Conservation (phyloP, 2,113 vertebrate genomes). For the Cyanoramphus novaezelandiae region DNA sequence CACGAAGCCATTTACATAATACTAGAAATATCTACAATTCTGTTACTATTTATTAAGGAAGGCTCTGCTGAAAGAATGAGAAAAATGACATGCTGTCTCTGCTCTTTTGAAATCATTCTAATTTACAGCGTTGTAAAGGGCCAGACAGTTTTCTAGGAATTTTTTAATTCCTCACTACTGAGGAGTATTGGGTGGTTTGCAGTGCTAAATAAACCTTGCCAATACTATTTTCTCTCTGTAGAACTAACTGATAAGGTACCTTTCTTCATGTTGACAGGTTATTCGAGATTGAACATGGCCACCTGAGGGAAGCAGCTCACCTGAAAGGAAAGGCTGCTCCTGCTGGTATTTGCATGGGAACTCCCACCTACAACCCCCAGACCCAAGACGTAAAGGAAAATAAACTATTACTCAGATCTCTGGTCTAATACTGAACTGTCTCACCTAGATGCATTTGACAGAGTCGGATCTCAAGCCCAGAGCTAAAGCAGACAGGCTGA, state of each 20-base stretch:
- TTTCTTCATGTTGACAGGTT: fast-evolving
- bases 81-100: neutral
- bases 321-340: neutral
- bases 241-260: fast-evolving
- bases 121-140: neutral
- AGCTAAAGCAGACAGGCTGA: fast-evolving
- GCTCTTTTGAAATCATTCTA: neutral
- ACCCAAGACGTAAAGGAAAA: fast-evolving
- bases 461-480: neutral
- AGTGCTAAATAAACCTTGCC: neutral
- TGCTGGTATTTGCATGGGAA: fast-evolving
- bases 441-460: neutral
- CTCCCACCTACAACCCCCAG: neutral
- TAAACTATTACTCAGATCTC: fast-evolving
- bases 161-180: neutral
- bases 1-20: neutral
- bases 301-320: fast-evolving
- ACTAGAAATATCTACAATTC: neutral
- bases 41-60: neutral
- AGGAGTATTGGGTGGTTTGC: neutral
- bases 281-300: fast-evolving
- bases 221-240: neutral
- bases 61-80: neutral
- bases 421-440: fast-evolving
- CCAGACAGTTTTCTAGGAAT: constrained; percentile 12